phyloP scores from a whole-genome alignment of 1,140 invertebrate species.

The Antheraea pernyi region DNA sequence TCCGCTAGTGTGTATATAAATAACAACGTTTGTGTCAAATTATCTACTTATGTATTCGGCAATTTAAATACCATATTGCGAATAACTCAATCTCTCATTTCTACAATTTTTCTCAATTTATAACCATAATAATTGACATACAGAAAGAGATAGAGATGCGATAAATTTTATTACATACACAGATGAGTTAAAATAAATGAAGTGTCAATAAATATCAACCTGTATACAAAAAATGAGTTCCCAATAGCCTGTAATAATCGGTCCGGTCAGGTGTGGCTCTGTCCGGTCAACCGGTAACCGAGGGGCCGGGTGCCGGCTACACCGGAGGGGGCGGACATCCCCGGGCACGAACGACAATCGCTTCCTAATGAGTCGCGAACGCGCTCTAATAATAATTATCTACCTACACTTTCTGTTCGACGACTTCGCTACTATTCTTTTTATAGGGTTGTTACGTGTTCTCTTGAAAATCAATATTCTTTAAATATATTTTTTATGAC shows the following conservation, averaged over 20 bases:
- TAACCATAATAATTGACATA: too few relatives aligned
- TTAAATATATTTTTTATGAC: too few relatives aligned
- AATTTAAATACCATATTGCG: too few relatives aligned
- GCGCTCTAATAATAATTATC: slow-evolving; percentile 72
- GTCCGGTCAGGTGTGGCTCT: slow-evolving; percentile 62
- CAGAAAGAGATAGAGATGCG: too few relatives aligned
- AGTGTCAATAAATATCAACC: slow-evolving; percentile 29
- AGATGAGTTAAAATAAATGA: not conserved
- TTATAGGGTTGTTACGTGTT: slow-evolving; percentile 38
- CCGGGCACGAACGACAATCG: slow-evolving; percentile 66
- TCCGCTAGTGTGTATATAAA: too few relatives aligned
- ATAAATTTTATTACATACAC: too few relatives aligned
- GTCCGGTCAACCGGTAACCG: slow-evolving; percentile 22
- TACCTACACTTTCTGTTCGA: slow-evolving; percentile 69
- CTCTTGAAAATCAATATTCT: too few relatives aligned
- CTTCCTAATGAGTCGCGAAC: slow-evolving; percentile 68
- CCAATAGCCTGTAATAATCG: slow-evolving; percentile 59
- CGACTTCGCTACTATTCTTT: slow-evolving; percentile 37
- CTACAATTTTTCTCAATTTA: too few relatives aligned
- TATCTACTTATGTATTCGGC: too few relatives aligned
- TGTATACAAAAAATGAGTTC: slow-evolving; percentile 47
- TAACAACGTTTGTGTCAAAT: too few relatives aligned
- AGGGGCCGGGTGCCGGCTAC: slow-evolving; percentile 13
- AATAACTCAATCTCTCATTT: too few relatives aligned
- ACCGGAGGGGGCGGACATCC: slow-evolving; percentile 12